phyloP scores from a whole-genome alignment of 2,113 vertebrate genomes.

The Isurus oxyrinchus region DNA sequence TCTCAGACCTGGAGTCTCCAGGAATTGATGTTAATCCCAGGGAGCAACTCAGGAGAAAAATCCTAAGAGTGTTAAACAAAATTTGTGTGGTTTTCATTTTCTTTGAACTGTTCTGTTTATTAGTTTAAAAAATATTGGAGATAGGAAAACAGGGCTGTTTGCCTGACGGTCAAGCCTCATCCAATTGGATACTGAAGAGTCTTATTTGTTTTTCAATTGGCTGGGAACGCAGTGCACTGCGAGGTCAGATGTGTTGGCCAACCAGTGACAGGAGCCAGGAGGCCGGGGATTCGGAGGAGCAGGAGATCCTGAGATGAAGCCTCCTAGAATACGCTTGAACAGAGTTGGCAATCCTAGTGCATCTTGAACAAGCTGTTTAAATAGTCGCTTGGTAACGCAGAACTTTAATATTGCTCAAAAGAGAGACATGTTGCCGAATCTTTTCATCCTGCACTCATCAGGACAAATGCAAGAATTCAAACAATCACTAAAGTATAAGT shows the following conservation, averaged over 20 bases:
- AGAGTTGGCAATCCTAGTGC: neutral
- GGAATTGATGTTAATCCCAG: neutral
- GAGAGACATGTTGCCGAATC: neutral
- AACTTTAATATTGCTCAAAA: neutral
- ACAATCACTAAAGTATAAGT: too few relatives aligned
- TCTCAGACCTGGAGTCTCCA: neutral
- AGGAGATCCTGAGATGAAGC: neutral
- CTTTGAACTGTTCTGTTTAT: neutral
- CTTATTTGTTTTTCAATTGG: neutral
- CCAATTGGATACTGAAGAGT: neutral
- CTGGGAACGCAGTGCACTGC: neutral
- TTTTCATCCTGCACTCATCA: neutral
- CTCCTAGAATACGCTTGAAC: neutral
- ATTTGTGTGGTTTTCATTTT: neutral
- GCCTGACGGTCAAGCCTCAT: neutral
- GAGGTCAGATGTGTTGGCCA: neutral
- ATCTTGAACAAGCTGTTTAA: neutral
- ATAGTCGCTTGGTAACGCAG: neutral
- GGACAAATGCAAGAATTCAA: neutral
- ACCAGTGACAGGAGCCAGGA: neutral
- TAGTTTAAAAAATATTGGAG: neutral
- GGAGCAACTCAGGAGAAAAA: neutral
- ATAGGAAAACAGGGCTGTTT: neutral
- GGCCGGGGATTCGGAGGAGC: neutral
- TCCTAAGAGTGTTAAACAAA: neutral